Conservation (phyloP, 2,113 vertebrate genomes). For the Cyprinodon tularosa region DNA sequence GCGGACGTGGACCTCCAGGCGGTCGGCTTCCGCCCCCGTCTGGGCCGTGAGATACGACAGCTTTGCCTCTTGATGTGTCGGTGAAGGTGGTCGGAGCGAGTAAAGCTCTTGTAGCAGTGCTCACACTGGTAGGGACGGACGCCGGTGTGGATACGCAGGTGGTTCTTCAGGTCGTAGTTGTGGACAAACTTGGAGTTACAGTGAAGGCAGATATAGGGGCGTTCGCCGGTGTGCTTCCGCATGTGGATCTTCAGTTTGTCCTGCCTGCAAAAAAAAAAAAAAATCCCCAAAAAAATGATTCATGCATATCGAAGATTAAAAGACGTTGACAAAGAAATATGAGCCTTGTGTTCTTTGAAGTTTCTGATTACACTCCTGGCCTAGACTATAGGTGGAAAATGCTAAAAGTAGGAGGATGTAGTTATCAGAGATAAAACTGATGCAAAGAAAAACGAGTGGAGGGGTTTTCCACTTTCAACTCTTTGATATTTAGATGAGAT, state of each 20-base stretch:
- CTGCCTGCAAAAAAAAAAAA: conserved; percentile 82
- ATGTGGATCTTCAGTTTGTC: conserved; percentile 99
- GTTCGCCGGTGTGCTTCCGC: conserved; percentile 97
- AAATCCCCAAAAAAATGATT: background rate
- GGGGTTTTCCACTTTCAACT: conserved; percentile 64
- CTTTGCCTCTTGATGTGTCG: conserved; percentile 98
- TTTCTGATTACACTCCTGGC: conserved; percentile 9
- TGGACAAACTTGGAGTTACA: conserved; percentile 98
- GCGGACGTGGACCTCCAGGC: conserved; percentile 83
- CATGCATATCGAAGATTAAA: conserved; percentile 1
- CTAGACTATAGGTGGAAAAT: conserved; percentile 47
- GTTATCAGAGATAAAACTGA: conserved; percentile 38
- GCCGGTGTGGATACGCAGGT: conserved; percentile 97
- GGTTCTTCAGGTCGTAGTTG: conserved; percentile 99
- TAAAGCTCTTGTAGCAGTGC: conserved; percentile 99
- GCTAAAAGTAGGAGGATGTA: conserved; percentile 42
- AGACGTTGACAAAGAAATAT: background rate
- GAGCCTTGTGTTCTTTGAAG: conserved; percentile 4
- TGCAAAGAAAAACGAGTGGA: conserved; percentile 44
- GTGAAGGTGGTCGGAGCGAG: conserved; percentile 95
- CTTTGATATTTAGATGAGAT: conserved; percentile 69
- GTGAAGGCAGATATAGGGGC: conserved; percentile 97
- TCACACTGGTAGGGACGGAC: conserved; percentile 97
- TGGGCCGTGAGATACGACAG: conserved; percentile 88
- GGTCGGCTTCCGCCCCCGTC: conserved; percentile 88